These are phyloP conservation scores for Opisthocomus hoazin DNA, from an alignment of 2,113 vertebrate genomes.

Conservation along the genomic window DNA sequence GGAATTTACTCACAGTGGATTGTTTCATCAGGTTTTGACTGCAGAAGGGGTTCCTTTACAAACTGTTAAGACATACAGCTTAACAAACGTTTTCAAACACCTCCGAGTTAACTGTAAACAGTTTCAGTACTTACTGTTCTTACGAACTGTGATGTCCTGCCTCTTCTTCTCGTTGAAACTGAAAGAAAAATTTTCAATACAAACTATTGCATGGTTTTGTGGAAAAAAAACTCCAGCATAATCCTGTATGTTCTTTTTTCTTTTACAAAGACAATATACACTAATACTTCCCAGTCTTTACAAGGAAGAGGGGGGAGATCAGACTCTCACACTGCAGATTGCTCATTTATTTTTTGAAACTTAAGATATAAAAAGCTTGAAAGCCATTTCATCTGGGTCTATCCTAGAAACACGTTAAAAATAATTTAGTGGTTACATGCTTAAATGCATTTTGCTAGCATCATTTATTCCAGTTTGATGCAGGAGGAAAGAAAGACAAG, in stretches of 20 bases:
- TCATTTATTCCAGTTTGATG: background rate
- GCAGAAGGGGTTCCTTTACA: background rate
- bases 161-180: constrained; percentile 44
- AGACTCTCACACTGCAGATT: background rate
- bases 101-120: background rate
- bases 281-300: background rate
- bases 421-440: background rate
- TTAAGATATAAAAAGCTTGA: background rate
- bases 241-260: background rate
- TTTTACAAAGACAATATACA: background rate
- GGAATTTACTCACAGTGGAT: background rate
- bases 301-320: background rate
- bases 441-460: background rate
- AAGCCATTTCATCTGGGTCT: background rate
- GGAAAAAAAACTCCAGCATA: background rate
- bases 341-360: background rate
- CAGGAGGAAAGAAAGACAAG: background rate
- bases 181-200: background rate
- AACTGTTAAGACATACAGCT: background rate
- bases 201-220: background rate
- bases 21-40: background rate
- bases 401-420: background rate
- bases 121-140: constrained; percentile 54
- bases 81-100: background rate
- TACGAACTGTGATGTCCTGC: background rate